phyloP scores from a whole-genome alignment of 1,140 invertebrate genomes.

The Anthonomus grandis region DNA sequence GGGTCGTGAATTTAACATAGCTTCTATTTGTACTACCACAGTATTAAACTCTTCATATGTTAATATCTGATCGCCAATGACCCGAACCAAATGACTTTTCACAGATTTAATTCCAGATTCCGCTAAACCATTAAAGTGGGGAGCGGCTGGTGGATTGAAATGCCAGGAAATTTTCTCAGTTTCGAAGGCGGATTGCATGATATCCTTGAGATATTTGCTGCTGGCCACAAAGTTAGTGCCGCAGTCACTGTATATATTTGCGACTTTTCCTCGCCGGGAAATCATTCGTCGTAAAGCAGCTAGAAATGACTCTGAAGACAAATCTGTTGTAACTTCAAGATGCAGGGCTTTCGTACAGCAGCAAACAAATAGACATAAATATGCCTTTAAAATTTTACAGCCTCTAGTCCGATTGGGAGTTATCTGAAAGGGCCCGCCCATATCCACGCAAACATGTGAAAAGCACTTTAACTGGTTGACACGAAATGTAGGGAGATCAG shows the following conservation, averaged over 20 bases:
- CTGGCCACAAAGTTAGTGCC: slow-evolving; percentile 17
- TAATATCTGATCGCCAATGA: not conserved
- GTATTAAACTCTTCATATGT: slow-evolving; percentile 8
- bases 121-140: slow-evolving; percentile 29
- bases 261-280: not conserved
- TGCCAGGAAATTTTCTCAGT: slow-evolving; percentile 25
- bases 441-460: not conserved
- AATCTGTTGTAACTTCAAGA: not conserved
- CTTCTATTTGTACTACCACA: slow-evolving; percentile 1
- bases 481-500: not conserved
- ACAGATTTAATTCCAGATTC: slow-evolving; percentile 3
- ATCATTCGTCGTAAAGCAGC: slow-evolving; percentile 4
- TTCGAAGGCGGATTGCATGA: not conserved
- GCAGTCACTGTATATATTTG: slow-evolving; percentile 24
- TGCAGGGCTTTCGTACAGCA: slow-evolving; percentile 3
- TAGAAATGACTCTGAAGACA: not conserved
- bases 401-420: not conserved
- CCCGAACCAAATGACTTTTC: slow-evolving; percentile 24
- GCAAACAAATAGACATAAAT: slow-evolving; percentile 10
- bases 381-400: slow-evolving; percentile 1
- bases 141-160: slow-evolving; percentile 30
- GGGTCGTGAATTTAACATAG: too few species aligned
- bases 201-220: slow-evolving; percentile 8
- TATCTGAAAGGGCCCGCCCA: not conserved
- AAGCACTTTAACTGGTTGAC: not conserved